Evolutionary conservation across 2,888 invertebrate species (phyloP), one percentile per base, ranked within the genome.

Genomic region (Yponomeuta cagnagella): DNA sequence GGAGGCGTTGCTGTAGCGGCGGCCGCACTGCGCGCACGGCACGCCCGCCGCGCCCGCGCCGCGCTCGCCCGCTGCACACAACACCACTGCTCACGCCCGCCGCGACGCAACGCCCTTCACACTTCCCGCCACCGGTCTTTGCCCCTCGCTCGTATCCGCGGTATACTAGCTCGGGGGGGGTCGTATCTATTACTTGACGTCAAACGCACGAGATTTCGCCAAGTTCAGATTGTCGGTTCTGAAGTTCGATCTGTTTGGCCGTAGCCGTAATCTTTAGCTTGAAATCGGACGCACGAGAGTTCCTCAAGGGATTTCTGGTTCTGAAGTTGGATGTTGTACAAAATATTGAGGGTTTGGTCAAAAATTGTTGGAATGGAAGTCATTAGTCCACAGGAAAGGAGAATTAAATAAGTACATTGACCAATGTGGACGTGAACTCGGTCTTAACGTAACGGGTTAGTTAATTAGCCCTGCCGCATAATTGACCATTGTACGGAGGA

Each of bases 1-100:
- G 91, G 95, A 94, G 83, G 94, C 93, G 86, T 95, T 95, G 85
- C 94, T 94, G 93, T 95, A 95, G 88, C 94, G 94, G 79, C 94
- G 93, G 78, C 94, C 94, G 92, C 95, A 95, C 89, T 94, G 93
- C 82, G 93, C 93, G 89, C 95, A 95, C 81, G 94, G 91, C 84
- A 88, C 89, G 77, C 85, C 85, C 73, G 79, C 79, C 78, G 77
- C 78, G 72, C 78, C 77, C 76, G 76, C 76, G 75, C 79, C 83
- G 80, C 82, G 82, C 83, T 86, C 88, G 80, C 82, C 82, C 83
- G 86, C 88, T 86, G 87, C 88, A 87, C 88, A 89, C 52, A 88
- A 87, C 87, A 87, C 87, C 52, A 85, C 86, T 82, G 84, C 74
- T 70, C 71, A 68, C 73, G 74, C 75, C 72, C 75, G 72, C 74